phyloP scores from a whole-genome alignment of 2,888 invertebrate species.

The Chloroclystis v-ata region DNA sequence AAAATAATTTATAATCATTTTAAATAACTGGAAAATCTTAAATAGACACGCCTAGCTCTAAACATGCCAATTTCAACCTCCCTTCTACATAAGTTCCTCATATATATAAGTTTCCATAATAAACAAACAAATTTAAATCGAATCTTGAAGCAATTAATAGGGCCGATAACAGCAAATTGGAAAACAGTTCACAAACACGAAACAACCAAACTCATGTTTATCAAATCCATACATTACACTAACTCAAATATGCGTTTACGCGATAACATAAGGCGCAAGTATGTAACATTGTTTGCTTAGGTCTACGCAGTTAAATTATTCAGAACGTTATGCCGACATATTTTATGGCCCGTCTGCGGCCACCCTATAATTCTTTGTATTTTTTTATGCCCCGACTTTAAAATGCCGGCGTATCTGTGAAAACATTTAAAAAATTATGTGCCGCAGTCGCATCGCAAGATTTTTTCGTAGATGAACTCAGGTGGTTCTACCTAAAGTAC shows the following conservation, averaged over 20 bases:
- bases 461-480: background rate
- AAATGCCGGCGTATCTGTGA: slow-evolving; percentile 33
- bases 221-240: slow-evolving; percentile 35
- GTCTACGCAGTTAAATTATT: slow-evolving; percentile 58
- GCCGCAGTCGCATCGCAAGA: background rate
- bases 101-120: background rate
- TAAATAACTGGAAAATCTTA: too few relatives aligned
- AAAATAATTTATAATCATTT: too few relatives aligned
- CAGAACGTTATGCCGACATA: slow-evolving; percentile 54
- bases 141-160: slow-evolving; percentile 8
- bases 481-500: background rate
- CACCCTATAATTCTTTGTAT: slow-evolving; percentile 46
- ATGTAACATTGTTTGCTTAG: slow-evolving; percentile 57
- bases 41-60: too few relatives aligned
- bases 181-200: slow-evolving; percentile 17
- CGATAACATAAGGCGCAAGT: slow-evolving; percentile 47
- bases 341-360: slow-evolving; percentile 51
- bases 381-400: slow-evolving; percentile 38
- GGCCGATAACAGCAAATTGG: slow-evolving; percentile 26
- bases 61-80: too few relatives aligned
- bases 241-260: slow-evolving; percentile 42
- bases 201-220: slow-evolving; percentile 34
- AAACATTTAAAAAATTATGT: slow-evolving; percentile 25
- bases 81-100: background rate
- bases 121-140: slow-evolving; percentile 10